Conservation (phyloP, 2,888 invertebrate genomes). For the Lacanobia wlatinum region DNA sequence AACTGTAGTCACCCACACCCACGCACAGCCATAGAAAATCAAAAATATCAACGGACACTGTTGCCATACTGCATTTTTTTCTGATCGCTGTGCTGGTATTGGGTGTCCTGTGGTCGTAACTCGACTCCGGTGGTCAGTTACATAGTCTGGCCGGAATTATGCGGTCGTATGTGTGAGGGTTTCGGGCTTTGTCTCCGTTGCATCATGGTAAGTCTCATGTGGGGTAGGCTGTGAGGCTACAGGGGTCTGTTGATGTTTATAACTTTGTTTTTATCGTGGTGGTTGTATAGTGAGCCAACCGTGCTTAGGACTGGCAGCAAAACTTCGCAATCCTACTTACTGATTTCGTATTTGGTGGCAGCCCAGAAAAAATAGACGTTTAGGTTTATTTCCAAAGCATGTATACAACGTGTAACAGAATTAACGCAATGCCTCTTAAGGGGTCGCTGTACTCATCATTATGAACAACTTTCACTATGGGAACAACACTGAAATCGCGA, state of each 20-base stretch:
- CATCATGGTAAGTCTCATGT: conserved; percentile 24
- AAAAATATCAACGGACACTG: conserved; percentile 11
- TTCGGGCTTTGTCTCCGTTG: conserved; percentile 57
- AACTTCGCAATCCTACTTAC: no score
- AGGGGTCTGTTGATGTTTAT: neutral
- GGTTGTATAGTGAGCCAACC: no score
- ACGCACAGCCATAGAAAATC: conserved; percentile 28
- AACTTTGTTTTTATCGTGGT: neutral
- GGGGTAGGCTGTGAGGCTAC: conserved; percentile 7
- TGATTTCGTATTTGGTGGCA: no score
- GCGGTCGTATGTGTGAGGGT: conserved; percentile 64
- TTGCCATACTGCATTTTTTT: conserved; percentile 49
- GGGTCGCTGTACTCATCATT: no score
- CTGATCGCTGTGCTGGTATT: conserved; percentile 52
- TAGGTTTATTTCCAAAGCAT: no score
- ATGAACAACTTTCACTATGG: no score
- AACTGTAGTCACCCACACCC: neutral
- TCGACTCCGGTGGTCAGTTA: conserved; percentile 50
- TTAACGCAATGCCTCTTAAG: no score
- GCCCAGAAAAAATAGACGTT: no score
- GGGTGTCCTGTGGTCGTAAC: conserved; percentile 66
- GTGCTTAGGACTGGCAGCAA: no score
- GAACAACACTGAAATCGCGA: no score
- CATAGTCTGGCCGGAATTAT: conserved; percentile 64
- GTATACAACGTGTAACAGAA: no score